These are phyloP conservation scores for Tineola bisselliella DNA, from an alignment of 2,888 invertebrate species.

Conservation along the genomic window DNA sequence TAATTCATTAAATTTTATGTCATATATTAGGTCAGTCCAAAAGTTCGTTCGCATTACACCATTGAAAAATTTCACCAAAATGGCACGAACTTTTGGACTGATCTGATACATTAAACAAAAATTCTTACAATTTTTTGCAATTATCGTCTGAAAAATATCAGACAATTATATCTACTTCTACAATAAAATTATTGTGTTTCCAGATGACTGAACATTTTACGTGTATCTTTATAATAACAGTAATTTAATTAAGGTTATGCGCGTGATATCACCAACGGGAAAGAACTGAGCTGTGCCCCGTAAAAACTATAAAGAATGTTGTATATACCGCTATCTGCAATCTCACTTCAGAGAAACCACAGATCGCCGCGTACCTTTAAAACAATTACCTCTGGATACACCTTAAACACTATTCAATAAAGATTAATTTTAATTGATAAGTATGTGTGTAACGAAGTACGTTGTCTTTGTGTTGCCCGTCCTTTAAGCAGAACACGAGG, in stretches of 20 bases:
- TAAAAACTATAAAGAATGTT: slow-evolving; percentile 3
- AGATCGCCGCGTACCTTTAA: background rate
- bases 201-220: background rate
- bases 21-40: too few species aligned
- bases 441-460: background rate
- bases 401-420: background rate
- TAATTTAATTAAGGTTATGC: background rate
- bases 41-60: too few species aligned
- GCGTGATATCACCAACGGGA: slow-evolving; percentile 7
- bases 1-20: too few species aligned
- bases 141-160: too few species aligned
- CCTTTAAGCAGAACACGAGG: background rate
- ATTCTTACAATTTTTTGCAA: too few species aligned
- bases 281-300: background rate
- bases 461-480: background rate
- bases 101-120: too few species aligned
- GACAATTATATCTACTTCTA: background rate
- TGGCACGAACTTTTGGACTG: too few species aligned
- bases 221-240: background rate
- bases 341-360: slow-evolving; percentile 3
- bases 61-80: too few species aligned
- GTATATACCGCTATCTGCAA: slow-evolving; percentile 7
- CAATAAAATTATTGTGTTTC: background rate
- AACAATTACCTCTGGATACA: background rate
- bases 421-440: background rate